These are phyloP conservation scores for Xanthia togata DNA, from an alignment of 2,888 invertebrate species.

Conservation along the genomic window DNA sequence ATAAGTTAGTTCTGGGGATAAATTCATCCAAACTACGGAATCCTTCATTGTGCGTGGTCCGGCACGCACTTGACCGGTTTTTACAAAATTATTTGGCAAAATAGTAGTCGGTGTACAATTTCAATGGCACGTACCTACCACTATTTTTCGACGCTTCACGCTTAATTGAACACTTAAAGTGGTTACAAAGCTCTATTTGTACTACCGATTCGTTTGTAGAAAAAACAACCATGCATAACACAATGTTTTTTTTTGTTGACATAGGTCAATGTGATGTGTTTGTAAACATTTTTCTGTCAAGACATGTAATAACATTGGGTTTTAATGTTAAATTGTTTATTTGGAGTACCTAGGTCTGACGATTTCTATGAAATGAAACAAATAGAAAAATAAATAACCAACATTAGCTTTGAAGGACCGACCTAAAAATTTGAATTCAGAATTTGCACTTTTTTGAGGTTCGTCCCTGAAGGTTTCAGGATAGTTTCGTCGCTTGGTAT, in stretches of 20 bases:
- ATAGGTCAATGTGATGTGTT: constrained; percentile 36
- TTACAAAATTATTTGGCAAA: constrained; percentile 32
- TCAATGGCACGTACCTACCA: constrained; percentile 50
- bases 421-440: background rate
- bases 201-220: constrained; percentile 52
- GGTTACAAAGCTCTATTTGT: constrained; percentile 60
- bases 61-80: background rate
- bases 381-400: background rate
- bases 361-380: background rate
- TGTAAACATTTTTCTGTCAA: constrained; percentile 11
- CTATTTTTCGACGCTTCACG: constrained; percentile 59
- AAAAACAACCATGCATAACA: constrained; percentile 51
- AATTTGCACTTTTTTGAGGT: background rate
- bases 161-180: constrained; percentile 59
- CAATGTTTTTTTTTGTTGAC: constrained; percentile 52
- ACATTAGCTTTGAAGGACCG: background rate
- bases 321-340: background rate
- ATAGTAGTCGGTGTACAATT: constrained; percentile 28
- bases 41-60: too few species aligned
- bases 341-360: background rate
- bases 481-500: background rate
- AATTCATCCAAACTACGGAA: too few species aligned
- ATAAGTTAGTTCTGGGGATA: too few species aligned
- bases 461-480: background rate
- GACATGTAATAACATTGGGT: background rate